Conservation (phyloP, 2,113 vertebrate species). For the Cryptomyrus ogoouensis region DNA sequence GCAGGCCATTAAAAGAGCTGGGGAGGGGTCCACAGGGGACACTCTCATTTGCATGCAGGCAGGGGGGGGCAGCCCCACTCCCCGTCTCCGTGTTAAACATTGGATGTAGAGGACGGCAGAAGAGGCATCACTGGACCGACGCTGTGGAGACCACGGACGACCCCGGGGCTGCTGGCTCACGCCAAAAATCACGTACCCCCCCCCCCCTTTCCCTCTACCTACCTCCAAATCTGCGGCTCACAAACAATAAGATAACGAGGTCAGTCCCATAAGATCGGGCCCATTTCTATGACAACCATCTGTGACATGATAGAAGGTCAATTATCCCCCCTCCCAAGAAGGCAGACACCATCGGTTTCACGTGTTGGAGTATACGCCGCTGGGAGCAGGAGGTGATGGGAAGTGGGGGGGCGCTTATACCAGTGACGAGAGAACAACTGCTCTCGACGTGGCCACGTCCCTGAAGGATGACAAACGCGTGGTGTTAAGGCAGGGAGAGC, state of each 20-base stretch:
- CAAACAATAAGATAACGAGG: conserved; percentile 25
- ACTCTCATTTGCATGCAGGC: conserved; percentile 70
- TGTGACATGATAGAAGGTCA: conserved; percentile 37
- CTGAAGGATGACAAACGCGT: background rate
- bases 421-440: background rate
- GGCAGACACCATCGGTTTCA: background rate
- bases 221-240: conserved; percentile 47
- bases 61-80: conserved; percentile 61
- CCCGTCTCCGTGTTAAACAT: conserved; percentile 69
- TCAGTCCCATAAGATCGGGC: conserved; percentile 48
- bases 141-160: conserved; percentile 23
- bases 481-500: background rate
- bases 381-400: background rate
- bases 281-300: conserved; percentile 72
- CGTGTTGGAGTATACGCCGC: background rate
- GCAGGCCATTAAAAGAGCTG: conserved; percentile 49
- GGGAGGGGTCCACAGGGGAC: background rate
- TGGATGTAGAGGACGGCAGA: conserved; percentile 61
- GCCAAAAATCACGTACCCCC: background rate
- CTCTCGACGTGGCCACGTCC: background rate
- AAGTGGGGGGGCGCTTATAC: background rate
- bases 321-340: background rate
- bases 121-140: conserved; percentile 41
- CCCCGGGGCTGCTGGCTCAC: background rate
- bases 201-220: background rate